Conservation (phyloP, 2,797 vertebrate genomes). For the Pseudochirops corinnae region DNA sequence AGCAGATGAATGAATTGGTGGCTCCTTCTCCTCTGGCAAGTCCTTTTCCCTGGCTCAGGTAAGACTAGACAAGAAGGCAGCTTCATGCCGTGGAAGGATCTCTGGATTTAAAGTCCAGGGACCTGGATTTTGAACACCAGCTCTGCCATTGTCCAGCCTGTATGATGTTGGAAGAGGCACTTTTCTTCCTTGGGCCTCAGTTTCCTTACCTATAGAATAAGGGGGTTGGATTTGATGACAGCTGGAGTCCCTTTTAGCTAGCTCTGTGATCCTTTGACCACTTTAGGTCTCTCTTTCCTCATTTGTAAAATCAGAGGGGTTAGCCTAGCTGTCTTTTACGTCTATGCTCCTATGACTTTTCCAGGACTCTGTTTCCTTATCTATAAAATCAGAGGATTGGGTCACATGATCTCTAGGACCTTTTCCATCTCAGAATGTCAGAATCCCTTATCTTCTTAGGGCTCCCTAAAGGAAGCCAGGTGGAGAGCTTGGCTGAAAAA, state of each 20-base stretch:
- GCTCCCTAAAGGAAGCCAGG: not conserved
- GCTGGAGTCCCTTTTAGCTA: not conserved
- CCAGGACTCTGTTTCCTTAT: not conserved
- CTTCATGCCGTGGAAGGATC: not conserved
- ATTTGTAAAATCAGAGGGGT: not conserved
- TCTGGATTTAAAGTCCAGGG: not conserved
- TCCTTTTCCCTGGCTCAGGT: conserved; percentile 54
- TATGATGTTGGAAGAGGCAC: not conserved
- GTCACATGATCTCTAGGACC: not conserved
- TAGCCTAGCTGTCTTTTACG: not conserved
- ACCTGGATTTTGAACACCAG: not conserved
- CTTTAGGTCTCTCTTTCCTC: not conserved
- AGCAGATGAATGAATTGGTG: conserved; percentile 72
- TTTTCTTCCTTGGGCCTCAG: not conserved
- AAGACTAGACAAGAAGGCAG: conserved; percentile 33
- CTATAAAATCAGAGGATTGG: not conserved
- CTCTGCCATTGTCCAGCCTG: not conserved
- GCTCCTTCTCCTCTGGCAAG: conserved; percentile 72
- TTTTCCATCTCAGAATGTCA: not conserved
- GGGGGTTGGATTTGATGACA: not conserved
- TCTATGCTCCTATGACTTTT: no score
- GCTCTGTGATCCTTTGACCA: not conserved
- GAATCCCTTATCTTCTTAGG: not conserved
- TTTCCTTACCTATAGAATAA: not conserved
- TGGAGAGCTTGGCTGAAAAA: not conserved